phyloP scores from a whole-genome alignment of 2,797 vertebrate species.

The Nannoperca australis region DNA sequence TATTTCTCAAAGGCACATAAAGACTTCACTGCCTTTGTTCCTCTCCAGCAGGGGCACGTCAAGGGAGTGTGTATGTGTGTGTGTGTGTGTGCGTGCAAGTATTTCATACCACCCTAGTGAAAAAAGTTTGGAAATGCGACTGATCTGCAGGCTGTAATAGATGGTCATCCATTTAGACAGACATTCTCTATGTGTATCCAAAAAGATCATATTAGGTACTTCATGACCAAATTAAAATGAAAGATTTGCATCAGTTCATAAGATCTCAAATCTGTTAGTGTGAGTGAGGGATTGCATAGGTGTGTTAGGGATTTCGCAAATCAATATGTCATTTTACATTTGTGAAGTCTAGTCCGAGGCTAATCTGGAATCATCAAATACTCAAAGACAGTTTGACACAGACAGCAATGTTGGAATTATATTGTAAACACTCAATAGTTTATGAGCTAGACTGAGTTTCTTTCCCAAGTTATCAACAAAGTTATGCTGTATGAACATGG shows the following conservation, averaged over 20 bases:
- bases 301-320: conserved; percentile 52
- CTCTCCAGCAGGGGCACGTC: neutral
- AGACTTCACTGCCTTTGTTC: conserved; percentile 56
- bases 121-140: too few relatives aligned
- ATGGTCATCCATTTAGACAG: conserved; percentile 34
- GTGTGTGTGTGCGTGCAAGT: too few relatives aligned
- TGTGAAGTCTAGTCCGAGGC: conserved; percentile 51
- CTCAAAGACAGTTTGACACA: conserved; percentile 26
- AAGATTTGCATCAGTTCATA: conserved; percentile 50
- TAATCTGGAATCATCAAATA: conserved; percentile 58
- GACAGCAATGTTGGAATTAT: conserved; percentile 31
- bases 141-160: conserved; percentile 34
- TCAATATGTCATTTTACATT: conserved; percentile 74
- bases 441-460: conserved; percentile 36
- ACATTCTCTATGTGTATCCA: conserved; percentile 12
- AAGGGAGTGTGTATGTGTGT: too few relatives aligned
- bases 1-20: conserved; percentile 47
- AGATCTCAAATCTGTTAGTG: conserved; percentile 44
- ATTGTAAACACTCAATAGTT: conserved; percentile 58
- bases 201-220: conserved; percentile 42
- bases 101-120: too few relatives aligned
- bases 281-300: conserved; percentile 24
- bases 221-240: conserved; percentile 7
- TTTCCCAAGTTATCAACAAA: conserved; percentile 41
- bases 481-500: conserved; percentile 22